Conservation (phyloP, 2,113 vertebrate species). For the Mustela lutreola region DNA sequence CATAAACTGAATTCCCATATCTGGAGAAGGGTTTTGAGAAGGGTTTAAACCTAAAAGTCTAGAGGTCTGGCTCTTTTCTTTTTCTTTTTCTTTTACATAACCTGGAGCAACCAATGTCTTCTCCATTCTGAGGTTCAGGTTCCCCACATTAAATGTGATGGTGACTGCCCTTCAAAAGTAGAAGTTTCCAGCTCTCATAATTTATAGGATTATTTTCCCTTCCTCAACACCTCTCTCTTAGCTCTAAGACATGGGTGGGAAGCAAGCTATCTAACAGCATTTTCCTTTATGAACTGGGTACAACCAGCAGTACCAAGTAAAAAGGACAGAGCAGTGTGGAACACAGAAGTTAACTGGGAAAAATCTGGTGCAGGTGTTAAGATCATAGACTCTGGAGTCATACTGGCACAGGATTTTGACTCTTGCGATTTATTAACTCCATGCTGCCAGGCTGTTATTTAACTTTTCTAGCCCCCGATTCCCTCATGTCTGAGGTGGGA, state of each 20-base stretch:
- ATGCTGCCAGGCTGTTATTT: not conserved
- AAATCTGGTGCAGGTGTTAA: rapidly evolving
- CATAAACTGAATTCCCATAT: not conserved
- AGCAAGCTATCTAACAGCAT: not conserved
- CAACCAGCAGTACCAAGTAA: too few relatives aligned
- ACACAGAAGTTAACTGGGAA: not conserved
- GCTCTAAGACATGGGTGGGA: not conserved
- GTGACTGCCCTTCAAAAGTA: not conserved
- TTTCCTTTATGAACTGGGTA: not conserved
- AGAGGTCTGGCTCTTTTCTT: not conserved
- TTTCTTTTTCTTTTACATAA: not conserved
- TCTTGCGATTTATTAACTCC: not conserved
- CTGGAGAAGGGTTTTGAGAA: not conserved
- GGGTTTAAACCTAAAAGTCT: not conserved
- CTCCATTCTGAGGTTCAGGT: not conserved
- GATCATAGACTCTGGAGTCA: not conserved
- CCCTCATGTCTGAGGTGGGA: not conserved
- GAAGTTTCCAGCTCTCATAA: not conserved
- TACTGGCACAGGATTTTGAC: not conserved
- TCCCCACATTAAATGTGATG: not conserved
- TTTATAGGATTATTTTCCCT: not conserved
- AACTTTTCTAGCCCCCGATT: not conserved
- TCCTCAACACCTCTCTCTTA: not conserved
- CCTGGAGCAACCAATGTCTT: not conserved
- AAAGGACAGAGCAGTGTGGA: not conserved